Evolutionary conservation across 2,113 vertebrate species (phyloP).

Genomic region (Prionailurus viverrinus): DNA sequence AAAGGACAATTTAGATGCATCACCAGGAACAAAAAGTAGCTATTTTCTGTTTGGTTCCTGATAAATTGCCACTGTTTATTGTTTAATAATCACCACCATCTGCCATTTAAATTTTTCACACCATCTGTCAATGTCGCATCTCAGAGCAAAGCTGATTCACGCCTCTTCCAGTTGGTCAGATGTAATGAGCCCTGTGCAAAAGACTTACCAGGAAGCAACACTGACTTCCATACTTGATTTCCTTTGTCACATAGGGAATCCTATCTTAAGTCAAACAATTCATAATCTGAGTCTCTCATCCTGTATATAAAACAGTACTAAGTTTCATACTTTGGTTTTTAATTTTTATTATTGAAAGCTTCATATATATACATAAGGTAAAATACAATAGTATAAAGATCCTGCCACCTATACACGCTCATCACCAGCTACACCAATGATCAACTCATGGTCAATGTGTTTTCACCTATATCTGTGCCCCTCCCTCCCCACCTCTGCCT

Average conservation of each 20-base stretch:
- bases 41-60: constrained; percentile 32
- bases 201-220: background rate
- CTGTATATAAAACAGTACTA: background rate
- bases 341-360: background rate
- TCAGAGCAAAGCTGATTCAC: background rate
- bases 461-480: background rate
- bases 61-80: constrained; percentile 44
- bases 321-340: constrained; percentile 31
- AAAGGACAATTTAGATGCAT: constrained; percentile 51
- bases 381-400: background rate
- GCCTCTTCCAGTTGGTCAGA: background rate
- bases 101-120: constrained; percentile 52
- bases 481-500: background rate
- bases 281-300: background rate
- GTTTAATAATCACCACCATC: constrained; percentile 27
- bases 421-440: background rate
- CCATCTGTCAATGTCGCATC: background rate
- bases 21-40: constrained; percentile 60
- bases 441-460: background rate
- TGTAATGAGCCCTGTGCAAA: background rate
- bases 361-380: background rate
- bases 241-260: background rate
- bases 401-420: background rate
- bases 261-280: background rate
- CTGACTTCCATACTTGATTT: background rate